Evolutionary conservation across 2,888 invertebrate species (phyloP).

Genomic region (Blera fallax): DNA sequence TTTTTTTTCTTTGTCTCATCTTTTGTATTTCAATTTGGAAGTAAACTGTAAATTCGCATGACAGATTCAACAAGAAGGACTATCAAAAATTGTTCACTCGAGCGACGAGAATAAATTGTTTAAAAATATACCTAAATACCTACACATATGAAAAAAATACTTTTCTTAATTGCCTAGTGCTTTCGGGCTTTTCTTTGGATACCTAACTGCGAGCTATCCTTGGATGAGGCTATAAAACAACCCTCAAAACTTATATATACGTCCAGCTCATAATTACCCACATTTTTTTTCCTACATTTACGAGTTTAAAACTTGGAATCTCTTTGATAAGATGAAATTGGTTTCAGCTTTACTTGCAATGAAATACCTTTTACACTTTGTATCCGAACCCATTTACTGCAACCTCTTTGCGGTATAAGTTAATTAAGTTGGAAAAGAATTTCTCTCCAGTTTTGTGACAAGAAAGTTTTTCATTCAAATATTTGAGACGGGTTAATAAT

Average conservation of each 20-base stretch:
- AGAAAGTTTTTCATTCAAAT: neutral
- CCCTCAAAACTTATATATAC: no score
- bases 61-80: neutral
- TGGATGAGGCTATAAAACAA: no score
- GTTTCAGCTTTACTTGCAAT: no score
- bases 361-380: no score
- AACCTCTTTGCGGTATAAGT: neutral
- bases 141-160: no score
- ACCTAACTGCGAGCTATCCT: no score
- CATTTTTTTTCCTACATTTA: no score
- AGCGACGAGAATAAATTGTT: neutral
- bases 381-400: no score
- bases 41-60: neutral
- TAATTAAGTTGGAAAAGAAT: neutral
- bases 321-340: neutral
- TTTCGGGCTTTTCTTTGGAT: no score
- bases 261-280: neutral
- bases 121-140: neutral
- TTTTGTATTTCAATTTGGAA: neutral
- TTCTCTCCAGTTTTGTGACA: neutral
- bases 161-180: no score
- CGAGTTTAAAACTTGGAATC: neutral
- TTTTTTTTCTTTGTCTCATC: neutral
- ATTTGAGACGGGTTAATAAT: conserved; percentile 20
- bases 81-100: neutral